Evolutionary conservation across 2,888 invertebrate genomes (phyloP).

Genomic region (Ophion ventricosus): DNA sequence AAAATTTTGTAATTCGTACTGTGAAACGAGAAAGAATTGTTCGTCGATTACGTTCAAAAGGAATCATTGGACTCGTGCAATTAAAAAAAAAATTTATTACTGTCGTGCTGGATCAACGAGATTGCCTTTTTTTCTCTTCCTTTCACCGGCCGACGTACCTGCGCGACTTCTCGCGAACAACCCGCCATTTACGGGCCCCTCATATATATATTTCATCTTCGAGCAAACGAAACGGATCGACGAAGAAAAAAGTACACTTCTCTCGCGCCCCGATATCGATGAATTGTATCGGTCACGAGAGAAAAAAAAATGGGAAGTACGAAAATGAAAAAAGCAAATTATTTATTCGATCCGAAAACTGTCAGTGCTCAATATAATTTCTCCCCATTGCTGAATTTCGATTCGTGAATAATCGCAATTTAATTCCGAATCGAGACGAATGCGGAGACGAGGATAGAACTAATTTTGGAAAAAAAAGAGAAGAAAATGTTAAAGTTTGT

Average conservation of each 20-base stretch:
- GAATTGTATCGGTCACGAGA: conserved; percentile 50
- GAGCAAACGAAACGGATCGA: neutral
- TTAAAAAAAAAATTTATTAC: conserved; percentile 6
- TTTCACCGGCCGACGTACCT: neutral
- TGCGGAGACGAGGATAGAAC: neutral
- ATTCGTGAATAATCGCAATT: neutral
- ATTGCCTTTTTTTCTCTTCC: neutral
- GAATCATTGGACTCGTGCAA: conserved; percentile 58
- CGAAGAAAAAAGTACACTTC: neutral
- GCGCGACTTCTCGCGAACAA: neutral
- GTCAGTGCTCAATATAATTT: conserved; percentile 66
- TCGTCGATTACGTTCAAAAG: neutral
- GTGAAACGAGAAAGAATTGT: too few species aligned
- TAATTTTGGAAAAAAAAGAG: neutral
- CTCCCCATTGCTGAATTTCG: neutral
- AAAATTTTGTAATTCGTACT: conserved; percentile 7
- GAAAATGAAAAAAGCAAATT: conserved; percentile 20
- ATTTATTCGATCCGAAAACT: conserved; percentile 59
- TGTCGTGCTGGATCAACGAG: neutral
- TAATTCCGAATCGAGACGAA: neutral
- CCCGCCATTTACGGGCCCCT: neutral
- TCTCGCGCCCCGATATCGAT: conserved; percentile 31
- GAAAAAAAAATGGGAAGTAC: neutral
- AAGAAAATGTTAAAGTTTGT: conserved; percentile 19
- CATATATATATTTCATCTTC: too few species aligned